Percentiles rank a stretch among this genome's conserved stretches.
These are phyloP conservation scores for Merops nubicus DNA, from an alignment of 2,113 vertebrate genomes.

Conservation along the genomic window DNA sequence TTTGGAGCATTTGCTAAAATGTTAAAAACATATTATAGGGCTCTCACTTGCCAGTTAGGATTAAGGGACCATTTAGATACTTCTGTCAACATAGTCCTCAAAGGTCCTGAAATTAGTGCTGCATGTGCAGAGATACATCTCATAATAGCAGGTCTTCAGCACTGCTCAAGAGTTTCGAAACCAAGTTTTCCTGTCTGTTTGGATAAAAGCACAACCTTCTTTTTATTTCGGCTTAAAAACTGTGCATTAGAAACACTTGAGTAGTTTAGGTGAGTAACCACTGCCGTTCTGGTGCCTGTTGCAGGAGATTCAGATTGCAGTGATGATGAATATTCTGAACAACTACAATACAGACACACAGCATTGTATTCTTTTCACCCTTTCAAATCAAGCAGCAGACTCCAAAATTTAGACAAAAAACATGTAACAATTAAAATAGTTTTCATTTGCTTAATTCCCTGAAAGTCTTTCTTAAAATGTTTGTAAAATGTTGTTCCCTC, in stretches of 20 bases:
- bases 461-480: not conserved
- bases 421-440: not conserved
- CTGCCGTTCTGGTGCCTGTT: not conserved
- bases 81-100: not conserved
- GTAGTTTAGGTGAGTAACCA: not conserved
- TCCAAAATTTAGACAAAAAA: not conserved
- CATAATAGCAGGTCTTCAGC: not conserved
- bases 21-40: not conserved
- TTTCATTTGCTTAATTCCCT: not conserved
- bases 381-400: not conserved
- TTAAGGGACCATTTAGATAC: not conserved
- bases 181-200: not conserved
- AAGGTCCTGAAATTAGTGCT: not conserved
- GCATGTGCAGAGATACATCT: not conserved
- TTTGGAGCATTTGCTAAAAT: not conserved
- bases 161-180: not conserved
- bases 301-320: not conserved
- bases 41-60: not conserved
- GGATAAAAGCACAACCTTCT: not conserved
- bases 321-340: not conserved
- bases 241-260: not conserved
- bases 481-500: not conserved
- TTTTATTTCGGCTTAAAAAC: not conserved
- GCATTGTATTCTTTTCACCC: not conserved
- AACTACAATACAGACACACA: not conserved